Evolutionary conservation across 1,140 invertebrate species (phyloP), one percentile per base, ranked within the genome.

Genomic region (Sarcophaga bullata): DNA sequence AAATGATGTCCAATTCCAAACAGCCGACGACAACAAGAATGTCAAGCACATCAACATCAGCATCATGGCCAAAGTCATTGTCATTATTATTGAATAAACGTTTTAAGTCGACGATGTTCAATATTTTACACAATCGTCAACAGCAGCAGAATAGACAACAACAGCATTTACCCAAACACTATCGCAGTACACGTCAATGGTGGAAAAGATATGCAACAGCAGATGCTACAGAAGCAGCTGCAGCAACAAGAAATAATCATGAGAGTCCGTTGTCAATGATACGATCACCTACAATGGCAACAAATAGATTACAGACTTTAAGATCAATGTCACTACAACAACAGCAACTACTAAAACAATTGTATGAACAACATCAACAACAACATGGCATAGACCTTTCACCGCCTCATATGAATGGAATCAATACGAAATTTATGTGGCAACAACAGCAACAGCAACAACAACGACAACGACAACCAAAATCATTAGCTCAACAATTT

Each of bases 241-340:
- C 80, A 81, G 15, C 48, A 82, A 11, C 62, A 81, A 19, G 80
- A 83, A 68, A 13, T 19, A 48, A 6, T 48, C 81, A 76, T 62
- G 73, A n/a, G 48, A 78, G 47, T 25, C 47, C 54, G 49, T 7
- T 52, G 82, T 47, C 75, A 80, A 52, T 37, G 25, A 37, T 49
- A 49, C 80, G 80, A 81, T 78, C 52, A 17, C 19, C 50, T 83
- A 73, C 17, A 52, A 13, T 50, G 50, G 82, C 80, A 13, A 25
- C 82, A 68, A 72, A 46, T 82, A 80, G 50, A 82, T 58, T 62
- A 80, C 80, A 80, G 15, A 58, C 52, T 62, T 58, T 87, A 85
- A 88, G 86, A 88, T 88, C 87, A 88, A 88, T 88, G 87, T 85
- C 87, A 88, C 19, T 11, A 83, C 85, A 76, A 47, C 73, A 73